phyloP scores from a whole-genome alignment of 2,797 vertebrate species.

The Chelonia mydas region DNA sequence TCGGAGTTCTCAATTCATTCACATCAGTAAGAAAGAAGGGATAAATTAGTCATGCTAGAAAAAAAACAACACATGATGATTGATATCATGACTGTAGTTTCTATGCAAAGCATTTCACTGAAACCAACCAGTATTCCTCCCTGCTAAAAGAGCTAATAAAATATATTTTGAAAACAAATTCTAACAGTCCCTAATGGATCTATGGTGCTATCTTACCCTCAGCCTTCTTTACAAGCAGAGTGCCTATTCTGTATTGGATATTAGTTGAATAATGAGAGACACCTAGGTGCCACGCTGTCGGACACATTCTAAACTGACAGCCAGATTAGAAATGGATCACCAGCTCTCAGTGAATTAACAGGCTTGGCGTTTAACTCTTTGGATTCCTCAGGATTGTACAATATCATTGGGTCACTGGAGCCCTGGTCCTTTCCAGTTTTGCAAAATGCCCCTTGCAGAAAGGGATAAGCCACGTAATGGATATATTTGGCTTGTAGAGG shows the following conservation, averaged over 20 bases:
- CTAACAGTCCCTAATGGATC: neutral
- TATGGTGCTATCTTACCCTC: neutral
- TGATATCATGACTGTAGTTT: conserved; percentile 19
- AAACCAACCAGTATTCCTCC: neutral
- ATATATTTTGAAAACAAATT: neutral
- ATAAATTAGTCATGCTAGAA: neutral
- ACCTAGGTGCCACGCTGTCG: accelerated
- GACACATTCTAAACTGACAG: neutral
- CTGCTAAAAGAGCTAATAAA: neutral
- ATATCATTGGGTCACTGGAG: neutral
- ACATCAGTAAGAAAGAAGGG: neutral
- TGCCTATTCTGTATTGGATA: neutral
- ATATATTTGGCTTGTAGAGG: neutral
- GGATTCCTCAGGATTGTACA: neutral
- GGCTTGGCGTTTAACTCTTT: accelerated
- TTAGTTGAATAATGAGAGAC: neutral
- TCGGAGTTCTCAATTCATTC: neutral
- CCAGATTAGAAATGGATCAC: neutral
- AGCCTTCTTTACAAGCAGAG: neutral
- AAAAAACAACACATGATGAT: conserved; percentile 40
- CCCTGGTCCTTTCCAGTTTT: neutral
- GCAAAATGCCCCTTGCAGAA: neutral
- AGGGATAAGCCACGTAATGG: neutral
- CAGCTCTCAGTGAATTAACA: neutral
- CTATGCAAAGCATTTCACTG: conserved; percentile 30